phyloP scores from a whole-genome alignment of 2,113 vertebrate genomes.

The Lophochroa leadbeateri region DNA sequence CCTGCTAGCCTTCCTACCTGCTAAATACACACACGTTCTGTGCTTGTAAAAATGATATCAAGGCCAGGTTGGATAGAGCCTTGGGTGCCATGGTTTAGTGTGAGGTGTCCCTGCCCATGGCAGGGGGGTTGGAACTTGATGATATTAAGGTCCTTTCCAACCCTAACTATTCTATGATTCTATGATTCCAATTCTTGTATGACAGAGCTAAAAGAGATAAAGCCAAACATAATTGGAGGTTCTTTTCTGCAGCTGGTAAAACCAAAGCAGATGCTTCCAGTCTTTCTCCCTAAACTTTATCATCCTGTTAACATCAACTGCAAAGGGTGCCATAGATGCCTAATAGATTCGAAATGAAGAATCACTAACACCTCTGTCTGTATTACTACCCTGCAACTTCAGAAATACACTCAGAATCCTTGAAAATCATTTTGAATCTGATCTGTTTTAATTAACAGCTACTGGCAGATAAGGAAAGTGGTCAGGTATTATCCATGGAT shows the following conservation, averaged over 20 bases:
- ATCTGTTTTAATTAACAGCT: background rate
- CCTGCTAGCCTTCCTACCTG: background rate
- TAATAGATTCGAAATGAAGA: background rate
- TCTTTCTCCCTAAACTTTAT: background rate
- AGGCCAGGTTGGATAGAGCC: too few species aligned
- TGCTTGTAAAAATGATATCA: too few species aligned
- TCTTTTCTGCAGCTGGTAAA: background rate
- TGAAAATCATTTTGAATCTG: background rate
- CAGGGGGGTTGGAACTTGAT: too few species aligned
- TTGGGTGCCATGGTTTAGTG: too few species aligned
- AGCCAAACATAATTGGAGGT: background rate
- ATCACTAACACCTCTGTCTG: background rate
- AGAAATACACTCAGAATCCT: background rate
- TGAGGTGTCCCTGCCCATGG: too few species aligned
- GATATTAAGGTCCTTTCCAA: too few species aligned
- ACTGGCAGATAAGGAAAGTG: background rate
- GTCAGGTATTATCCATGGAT: background rate
- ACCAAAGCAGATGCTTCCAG: background rate
- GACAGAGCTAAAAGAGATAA: background rate
- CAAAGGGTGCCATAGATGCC: background rate
- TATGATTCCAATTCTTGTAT: background rate
- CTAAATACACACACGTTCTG: background rate
- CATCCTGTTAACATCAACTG: background rate
- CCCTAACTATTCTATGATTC: too few species aligned
- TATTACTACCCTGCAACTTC: background rate